Base-by-base conservation (phyloP, 1,140 invertebrate genomes). In the Neocloeon triangulifer region DNA sequence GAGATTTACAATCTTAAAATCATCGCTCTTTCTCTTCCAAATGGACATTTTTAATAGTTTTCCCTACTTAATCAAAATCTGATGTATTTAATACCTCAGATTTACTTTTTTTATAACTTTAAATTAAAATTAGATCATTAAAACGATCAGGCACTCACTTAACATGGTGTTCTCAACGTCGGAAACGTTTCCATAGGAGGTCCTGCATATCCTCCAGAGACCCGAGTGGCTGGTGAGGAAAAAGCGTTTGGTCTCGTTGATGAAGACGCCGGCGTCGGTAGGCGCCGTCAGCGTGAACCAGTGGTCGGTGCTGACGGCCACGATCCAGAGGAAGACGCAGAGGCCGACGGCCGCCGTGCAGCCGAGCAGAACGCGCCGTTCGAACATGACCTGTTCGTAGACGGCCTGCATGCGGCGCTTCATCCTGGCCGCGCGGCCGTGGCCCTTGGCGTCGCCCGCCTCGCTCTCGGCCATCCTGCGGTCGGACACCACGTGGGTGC, bases 301-400 rank as follows among this genome's bases (percentile, higher is more conserved):
- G 43, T 71, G 66, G 43, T 72, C 63, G 2, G 76, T 79, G 25
- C 65, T 63, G 29, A 80, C 69, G 12, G 77, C 70, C 1, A 69
- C 51, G 5, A 73, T 64, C 77, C 77, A 81, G 2, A 78, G 42
- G 25, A 75, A 58, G 1, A 66, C 53, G 1, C 64, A 67, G 0
- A 79, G 27, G 1, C 69, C 64, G 8, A 75, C 61, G 3, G 73
- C 46, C n/a, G 62, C 48, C 1, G 73, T 78, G 36, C 70, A 73
- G 1, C 58, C 62, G 14, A 77, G 58, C 9, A 80, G 58, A 4
- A 74, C 56, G 12, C 73, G 55, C 12, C 73, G 61, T 43, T 80
- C 73, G 21, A 75, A 62, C 32, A 75, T 56, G 13, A 73, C 55
- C 33, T 69, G 56, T 20, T 61, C 56, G 40, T 65, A 48, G 16